A percentile compares a stretch with the other conserved stretches of the same genome.
phyloP scores from a whole-genome alignment of 2,113 vertebrate species.

The Myocastor coypus region DNA sequence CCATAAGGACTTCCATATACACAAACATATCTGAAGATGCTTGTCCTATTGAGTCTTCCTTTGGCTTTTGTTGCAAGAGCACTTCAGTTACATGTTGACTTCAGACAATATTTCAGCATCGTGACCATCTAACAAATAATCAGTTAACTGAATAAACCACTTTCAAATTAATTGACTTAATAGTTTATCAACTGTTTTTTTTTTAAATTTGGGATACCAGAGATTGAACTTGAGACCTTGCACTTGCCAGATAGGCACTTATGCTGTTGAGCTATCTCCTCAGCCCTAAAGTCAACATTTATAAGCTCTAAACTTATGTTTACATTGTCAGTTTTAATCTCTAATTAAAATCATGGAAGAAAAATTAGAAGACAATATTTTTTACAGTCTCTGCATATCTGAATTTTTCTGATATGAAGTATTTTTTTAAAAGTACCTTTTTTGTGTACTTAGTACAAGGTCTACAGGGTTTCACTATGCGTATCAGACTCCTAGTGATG shows the following conservation, averaged over 20 bases:
- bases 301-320: background rate
- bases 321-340: background rate
- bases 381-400: background rate
- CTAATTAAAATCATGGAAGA: conserved; percentile 7
- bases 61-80: background rate
- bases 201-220: too few species aligned
- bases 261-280: too few species aligned
- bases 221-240: too few species aligned
- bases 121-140: background rate
- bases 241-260: too few species aligned
- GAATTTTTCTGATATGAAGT: background rate
- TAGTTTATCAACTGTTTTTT: background rate
- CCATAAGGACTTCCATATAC: background rate
- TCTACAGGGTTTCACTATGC: too few species aligned
- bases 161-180: background rate
- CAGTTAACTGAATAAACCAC: background rate
- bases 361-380: background rate
- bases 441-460: too few species aligned
- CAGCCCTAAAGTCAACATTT: background rate
- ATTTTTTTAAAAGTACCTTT: background rate
- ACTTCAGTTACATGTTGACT: background rate
- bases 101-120: background rate
- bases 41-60: background rate
- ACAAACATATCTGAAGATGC: background rate
- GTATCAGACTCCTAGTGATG: too few species aligned